These are phyloP conservation scores for Timandra comae DNA, from an alignment of 2,888 invertebrate species.

Conservation along the genomic window DNA sequence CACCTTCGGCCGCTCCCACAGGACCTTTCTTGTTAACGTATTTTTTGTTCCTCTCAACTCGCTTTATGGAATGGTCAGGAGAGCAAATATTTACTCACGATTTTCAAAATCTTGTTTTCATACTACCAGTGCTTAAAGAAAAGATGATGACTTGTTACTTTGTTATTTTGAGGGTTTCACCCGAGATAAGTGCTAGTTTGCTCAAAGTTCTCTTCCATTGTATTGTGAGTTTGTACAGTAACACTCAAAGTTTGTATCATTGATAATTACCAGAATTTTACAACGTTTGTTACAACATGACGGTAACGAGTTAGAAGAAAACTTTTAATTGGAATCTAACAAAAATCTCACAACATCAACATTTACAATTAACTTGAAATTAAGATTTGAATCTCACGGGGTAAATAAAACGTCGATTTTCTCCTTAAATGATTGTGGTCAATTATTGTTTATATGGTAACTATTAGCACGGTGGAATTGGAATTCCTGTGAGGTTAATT, in stretches of 20 bases:
- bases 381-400: constrained; percentile 19
- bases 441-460: constrained; percentile 23
- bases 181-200: constrained; percentile 19
- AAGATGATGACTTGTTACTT: constrained; percentile 50
- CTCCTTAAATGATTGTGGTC: constrained; percentile 18
- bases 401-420: constrained; percentile 17
- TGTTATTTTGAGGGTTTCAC: constrained; percentile 23
- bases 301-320: constrained; percentile 7
- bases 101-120: constrained; percentile 71
- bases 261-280: no score
- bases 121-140: constrained; percentile 51
- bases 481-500: constrained; percentile 22
- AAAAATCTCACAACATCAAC: constrained; percentile 8
- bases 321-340: constrained; percentile 12
- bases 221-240: neutral
- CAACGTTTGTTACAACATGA: no score
- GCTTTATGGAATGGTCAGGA: constrained; percentile 68
- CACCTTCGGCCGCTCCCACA: constrained; percentile 70
- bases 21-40: constrained; percentile 71
- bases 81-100: constrained; percentile 75
- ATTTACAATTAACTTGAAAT: constrained; percentile 11
- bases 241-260: constrained; percentile 1
- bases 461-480: constrained; percentile 15
- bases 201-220: neutral
- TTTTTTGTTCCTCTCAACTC: constrained; percentile 69